phyloP scores from a whole-genome alignment of 2,888 invertebrate species.

The Cephonodes hylas region DNA sequence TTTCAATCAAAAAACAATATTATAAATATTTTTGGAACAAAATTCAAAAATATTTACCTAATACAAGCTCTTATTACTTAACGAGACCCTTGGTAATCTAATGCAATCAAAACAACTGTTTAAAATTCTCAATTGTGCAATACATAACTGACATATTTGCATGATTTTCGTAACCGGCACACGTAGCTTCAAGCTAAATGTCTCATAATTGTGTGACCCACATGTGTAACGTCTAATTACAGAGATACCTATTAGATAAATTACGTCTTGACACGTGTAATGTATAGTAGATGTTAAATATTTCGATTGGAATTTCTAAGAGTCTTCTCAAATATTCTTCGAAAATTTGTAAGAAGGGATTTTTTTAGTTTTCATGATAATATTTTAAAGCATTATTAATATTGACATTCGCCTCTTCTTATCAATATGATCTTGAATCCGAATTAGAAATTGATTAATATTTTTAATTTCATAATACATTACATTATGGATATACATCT shows the following conservation, averaged over 20 bases:
- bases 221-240: slow-evolving; percentile 7
- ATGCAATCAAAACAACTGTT: not conserved
- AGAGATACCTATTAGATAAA: not conserved
- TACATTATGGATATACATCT: too few species aligned
- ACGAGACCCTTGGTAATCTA: not conserved
- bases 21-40: not conserved
- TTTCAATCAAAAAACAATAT: not conserved
- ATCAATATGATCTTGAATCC: too few species aligned
- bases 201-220: slow-evolving; percentile 7
- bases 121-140: slow-evolving; percentile 8
- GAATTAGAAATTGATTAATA: too few species aligned
- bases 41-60: not conserved
- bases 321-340: too few species aligned
- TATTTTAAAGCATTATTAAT: too few species aligned
- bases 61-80: not conserved
- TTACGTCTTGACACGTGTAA: not conserved
- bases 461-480: too few species aligned
- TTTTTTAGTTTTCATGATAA: too few species aligned
- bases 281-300: not conserved
- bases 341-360: not conserved
- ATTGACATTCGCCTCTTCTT: too few species aligned
- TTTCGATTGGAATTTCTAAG: not conserved
- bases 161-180: slow-evolving; percentile 14
- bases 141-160: slow-evolving; percentile 11
- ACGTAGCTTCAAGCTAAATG: slow-evolving; percentile 7